Evolutionary conservation across 2,113 vertebrate genomes (phyloP), one percentile per base, ranked within the genome.

Genomic region (Elephantulus edwardii): DNA sequence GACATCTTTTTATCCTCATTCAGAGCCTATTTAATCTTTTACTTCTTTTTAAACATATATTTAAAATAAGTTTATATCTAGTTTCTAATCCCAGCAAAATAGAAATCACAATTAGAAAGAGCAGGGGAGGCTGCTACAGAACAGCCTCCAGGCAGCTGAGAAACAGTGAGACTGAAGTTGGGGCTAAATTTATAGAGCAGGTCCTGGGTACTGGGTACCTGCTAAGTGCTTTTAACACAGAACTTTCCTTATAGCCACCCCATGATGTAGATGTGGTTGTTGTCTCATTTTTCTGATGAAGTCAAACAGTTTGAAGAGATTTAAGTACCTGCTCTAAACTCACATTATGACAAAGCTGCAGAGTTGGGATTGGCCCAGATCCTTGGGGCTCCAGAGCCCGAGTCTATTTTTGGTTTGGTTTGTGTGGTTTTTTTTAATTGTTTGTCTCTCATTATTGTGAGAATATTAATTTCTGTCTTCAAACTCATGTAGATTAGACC

Each of bases 11-110:
- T 35, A n/a, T 79, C 46, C 68, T 95, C 19, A 30, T 35, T 68
- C 13, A 89, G n/a, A 74, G 64, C 33, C 35, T 66, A 12, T 54
- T 54, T 44, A 44, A 44, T 76, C 44, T 44, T 68, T 68, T 38
- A 38, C 66, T 22, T 60, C 10, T n/a, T 90, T 60, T 70, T 8
- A 24, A 82, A 72, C 20, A 33, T 44, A 4, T 50, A 64, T 80
- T 93, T 76, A 30, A 76, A 77, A 48, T 22, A 52, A 81, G 70
- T 90, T 56, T 82, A 60, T 48, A 71, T 58, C n/a, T 83, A 30
- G 35, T 93, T 90, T 91, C n/a, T 6, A 86, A 88, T 20, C 56
- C 58, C 40, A 79, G 48, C 44, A 84, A 54, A 40, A 74, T 22
- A 90, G 83, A 72, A 79, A 56, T 46, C 42, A 64, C 30, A 2